These are phyloP conservation scores for Oopsacas minuta DNA, from an alignment of 37 sponge, comb jelly and placozoan genomes.

Conservation along the genomic window DNA sequence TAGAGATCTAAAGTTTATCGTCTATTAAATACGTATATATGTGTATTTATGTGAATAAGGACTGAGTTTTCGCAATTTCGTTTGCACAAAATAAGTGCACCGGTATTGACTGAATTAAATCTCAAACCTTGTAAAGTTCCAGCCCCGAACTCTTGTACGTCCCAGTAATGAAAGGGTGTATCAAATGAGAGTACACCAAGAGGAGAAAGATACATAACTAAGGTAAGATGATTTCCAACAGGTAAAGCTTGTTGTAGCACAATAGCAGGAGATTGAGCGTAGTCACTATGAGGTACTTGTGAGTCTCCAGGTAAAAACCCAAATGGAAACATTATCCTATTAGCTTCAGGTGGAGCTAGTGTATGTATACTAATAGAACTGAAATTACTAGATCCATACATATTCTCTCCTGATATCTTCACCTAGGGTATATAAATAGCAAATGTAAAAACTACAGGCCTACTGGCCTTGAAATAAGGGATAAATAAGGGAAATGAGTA, in stretches of 20 bases:
- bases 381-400: background rate
- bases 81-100: background rate
- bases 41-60: no score
- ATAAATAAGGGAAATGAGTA: no score
- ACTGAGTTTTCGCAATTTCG: no score
- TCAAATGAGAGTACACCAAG: slow-evolving; percentile 3
- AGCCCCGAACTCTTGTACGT: background rate
- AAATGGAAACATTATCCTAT: background rate
- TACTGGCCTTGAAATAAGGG: no score
- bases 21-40: no score
- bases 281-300: background rate
- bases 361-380: background rate
- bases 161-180: background rate
- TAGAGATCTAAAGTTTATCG: background rate
- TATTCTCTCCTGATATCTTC: slow-evolving; percentile 1
- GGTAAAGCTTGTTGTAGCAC: background rate
- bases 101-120: no score
- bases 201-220: background rate
- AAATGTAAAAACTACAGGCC: no score
- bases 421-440: no score
- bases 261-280: background rate
- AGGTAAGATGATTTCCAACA: background rate
- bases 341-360: background rate
- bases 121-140: background rate
- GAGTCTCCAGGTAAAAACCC: background rate